Evolutionary conservation across 2,797 vertebrate genomes (phyloP), one percentile per base, ranked within the genome.

Genomic region (Coregonus ussuriensis): DNA sequence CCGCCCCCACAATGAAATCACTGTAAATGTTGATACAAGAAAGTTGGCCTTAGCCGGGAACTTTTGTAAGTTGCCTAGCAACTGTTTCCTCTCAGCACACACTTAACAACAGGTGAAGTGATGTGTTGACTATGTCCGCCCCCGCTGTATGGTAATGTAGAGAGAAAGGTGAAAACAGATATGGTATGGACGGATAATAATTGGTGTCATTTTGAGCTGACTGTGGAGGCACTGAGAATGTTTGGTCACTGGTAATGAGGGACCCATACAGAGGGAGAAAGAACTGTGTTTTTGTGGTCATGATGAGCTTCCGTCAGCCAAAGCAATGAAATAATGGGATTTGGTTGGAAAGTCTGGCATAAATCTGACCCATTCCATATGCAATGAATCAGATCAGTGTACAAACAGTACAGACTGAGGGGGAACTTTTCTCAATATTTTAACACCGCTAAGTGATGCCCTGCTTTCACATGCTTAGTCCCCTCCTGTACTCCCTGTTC

Each of bases 1-100:
- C 47, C 21, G 21, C 25, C 4, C 4, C 14, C 51, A 6, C 25
- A 47, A 13, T 72, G 21, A 51, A 52, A 31, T 52, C 21, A 1
- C 16, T 29, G 67, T 69, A 21, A 74, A n/a, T 25, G 35, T 47
- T 47, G 41, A 15, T n/a, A 63, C 41, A 29, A 5, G n/a, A 14
- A 63, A 63, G 41, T 47, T 47, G 41, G 41, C 41, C 41, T 47
- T 47, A 47, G 41, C 41, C 9, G 41, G 41, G 9, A 47, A 47
- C 54, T 41, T 62, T 6, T 37, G 62, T 33, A 13, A 5, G 72
- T 74, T 65, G 59, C 72, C 59, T 63, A n/a, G 72, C 72, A 74
- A 74, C 54, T 14, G n/a, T 41, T 21, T 59, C 56, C 37, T 74
- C 72, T 63, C 35, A 74, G 33, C 35, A 47, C 72, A 74, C 72